Base-by-base conservation (phyloP, 2,113 vertebrate species). In the Ciconia boyciana region DNA sequence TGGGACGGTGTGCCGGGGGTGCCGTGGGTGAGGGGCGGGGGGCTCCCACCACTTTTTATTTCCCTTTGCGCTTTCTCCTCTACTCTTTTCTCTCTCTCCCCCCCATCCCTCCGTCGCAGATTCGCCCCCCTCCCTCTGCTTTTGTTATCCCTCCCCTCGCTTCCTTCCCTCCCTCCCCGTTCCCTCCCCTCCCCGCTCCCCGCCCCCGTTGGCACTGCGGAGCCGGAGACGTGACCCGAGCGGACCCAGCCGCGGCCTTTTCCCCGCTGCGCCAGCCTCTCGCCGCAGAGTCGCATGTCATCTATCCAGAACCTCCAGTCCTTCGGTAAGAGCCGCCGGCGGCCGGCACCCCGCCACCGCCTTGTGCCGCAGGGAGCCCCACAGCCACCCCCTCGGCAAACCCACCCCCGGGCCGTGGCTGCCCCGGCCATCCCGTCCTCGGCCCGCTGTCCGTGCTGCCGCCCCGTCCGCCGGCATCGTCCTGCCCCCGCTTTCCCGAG, bases 251-350 rank as follows among this genome's bases (percentile, higher is more conserved):
- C 96, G 91, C 70, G 95, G 93, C 89, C 89, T 97, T 97, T 94
- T 98, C 98, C 85, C 96, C 97, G 94, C 97, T 95, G 97, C 96
- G 57, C 80, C 97, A 98, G 98, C 97, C 96, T 97, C 98, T 94
- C 96, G 83, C 96, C 98, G 98, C 98, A 97, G 97, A 98, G 97
- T 99, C 99, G 98, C 98, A 99, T 99, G 99, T 99, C 99, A 98
- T 98, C 98, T 98, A 99, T 99, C 97, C 99, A 99, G 99, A 99
- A 99, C 97, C 98, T 99, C 98, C 98, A 99, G 92, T 98, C 98
- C 93, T 99, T 99, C 98, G 99, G 99, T 99, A 97, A 99, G 98
- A 77, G 39, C 58, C 31, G 24, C 41, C 34, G 3, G 46, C 17
- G 26, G 16, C 21, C 31, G 16, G 39, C 43, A 24, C 7, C 51